Evolutionary conservation across 1,140 invertebrate species (phyloP).

Genomic region (Eupristina koningsbergeri): DNA sequence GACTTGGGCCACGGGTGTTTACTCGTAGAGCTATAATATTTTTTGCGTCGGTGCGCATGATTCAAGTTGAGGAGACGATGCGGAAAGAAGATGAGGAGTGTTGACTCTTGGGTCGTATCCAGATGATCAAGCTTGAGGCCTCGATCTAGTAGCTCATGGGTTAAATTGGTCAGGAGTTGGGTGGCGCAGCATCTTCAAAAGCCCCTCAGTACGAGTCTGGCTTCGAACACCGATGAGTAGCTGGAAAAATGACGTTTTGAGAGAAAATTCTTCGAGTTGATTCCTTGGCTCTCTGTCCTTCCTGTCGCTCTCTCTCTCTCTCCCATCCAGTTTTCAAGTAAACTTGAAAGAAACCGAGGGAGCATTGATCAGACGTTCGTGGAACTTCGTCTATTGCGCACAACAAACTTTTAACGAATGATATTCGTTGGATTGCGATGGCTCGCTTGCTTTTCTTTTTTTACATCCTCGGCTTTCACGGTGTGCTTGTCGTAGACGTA

Average conservation of each 20-base stretch:
- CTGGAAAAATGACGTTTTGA: constrained; percentile 38
- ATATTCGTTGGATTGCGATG: constrained; percentile 30
- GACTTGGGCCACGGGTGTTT: not conserved
- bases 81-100: not conserved
- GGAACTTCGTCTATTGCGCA: constrained; percentile 18
- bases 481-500: not conserved
- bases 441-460: constrained; percentile 35
- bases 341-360: constrained; percentile 32
- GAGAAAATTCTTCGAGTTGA: constrained; percentile 23
- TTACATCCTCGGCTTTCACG: constrained; percentile 19
- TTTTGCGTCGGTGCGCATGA: not conserved
- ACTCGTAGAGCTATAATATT: not conserved
- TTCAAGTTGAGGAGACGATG: not conserved
- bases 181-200: not conserved
- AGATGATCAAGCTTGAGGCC: too few relatives aligned
- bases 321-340: not conserved
- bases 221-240: not conserved
- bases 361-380: constrained; percentile 18
- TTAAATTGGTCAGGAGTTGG: not conserved
- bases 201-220: not conserved
- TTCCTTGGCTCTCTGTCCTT: not conserved
- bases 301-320: not conserved
- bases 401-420: constrained; percentile 27
- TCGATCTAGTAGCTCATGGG: constrained; percentile 31
- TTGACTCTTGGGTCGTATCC: constrained; percentile 2